phyloP scores from a whole-genome alignment of 2,113 vertebrate genomes.

The Oriolus oriolus region DNA sequence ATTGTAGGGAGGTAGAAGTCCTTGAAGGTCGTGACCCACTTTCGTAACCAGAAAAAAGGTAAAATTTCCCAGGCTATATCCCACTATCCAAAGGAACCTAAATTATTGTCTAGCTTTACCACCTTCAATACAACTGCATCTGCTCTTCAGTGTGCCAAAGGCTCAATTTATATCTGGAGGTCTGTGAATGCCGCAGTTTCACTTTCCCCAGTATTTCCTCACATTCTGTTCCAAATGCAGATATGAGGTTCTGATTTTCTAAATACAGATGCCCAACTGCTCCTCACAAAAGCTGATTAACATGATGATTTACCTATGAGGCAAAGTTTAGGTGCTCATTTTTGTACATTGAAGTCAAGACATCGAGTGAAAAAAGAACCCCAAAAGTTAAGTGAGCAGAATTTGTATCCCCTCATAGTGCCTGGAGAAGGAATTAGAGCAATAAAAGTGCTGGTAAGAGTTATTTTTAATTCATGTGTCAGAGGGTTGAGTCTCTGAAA shows the following conservation, averaged over 20 bases:
- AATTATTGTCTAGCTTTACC: background rate
- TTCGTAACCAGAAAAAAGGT: background rate
- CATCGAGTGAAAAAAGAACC: background rate
- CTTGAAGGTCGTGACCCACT: background rate
- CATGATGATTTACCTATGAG: background rate
- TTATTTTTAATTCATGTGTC: background rate
- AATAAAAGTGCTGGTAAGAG: background rate
- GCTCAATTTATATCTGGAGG: background rate
- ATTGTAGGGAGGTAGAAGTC: background rate
- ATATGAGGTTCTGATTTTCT: background rate
- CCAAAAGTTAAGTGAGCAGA: background rate
- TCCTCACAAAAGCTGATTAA: background rate
- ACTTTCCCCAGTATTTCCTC: background rate
- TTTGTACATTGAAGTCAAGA: background rate
- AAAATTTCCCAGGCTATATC: background rate
- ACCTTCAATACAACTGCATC: background rate
- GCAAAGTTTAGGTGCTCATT: background rate
- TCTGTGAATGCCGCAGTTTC: background rate
- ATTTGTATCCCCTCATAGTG: background rate
- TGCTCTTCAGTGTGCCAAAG: accelerated
- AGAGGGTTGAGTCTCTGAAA: background rate
- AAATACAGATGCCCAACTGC: background rate
- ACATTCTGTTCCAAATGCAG: background rate
- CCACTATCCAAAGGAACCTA: background rate
- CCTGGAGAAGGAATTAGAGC: background rate